Base-by-base conservation (phyloP, 1,140 invertebrate species). In the Drosophila cardini region DNA sequence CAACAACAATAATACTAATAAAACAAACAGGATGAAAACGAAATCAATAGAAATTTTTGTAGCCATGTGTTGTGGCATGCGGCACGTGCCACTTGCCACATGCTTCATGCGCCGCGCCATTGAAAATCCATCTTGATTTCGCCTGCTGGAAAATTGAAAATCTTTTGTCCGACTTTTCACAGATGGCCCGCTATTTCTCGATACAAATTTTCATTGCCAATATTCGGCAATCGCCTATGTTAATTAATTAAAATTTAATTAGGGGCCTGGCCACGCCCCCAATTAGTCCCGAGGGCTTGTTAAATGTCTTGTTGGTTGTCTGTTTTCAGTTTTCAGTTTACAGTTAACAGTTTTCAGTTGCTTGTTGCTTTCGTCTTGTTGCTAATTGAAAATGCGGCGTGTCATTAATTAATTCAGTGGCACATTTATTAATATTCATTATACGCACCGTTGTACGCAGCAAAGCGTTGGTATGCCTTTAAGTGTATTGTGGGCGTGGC, bases 241-340 rank as follows among this genome's bases (percentile, higher is more conserved):
- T 87, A 89, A 89, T 87, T 87, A 87, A 87, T 87, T 87, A 84
- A 87, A 89, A 63, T 87, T 87, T 78, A 87, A 89, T 87, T 84
- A 78, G 77, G 50, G 36, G 11, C 40, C 34, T 7, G 11, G 11
- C 21, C n/a, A 2, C 16, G 8, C 13, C 34, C 32, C 16, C 18
- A 18, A 8, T 52, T 58, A 34, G 62, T 53, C 34, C 57, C 72
- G 50, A 42, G 64, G 52, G 11, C 60, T 60, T 61, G 67, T 72
- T 42, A 58, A 76, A 43, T 64, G 78, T 76, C 82, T 81, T 78
- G 71, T 71, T 52, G 30, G 60, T 42, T 69, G 64, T 69, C 46
- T 55, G 32, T 30, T 38, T 2, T 26, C 21, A 4, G 18, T 13
- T 16, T 2, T 7, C 26, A n/a, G n/a, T n/a, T n/a, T n/a, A n/a